Percentiles rank a stretch among this genome's conserved stretches.
Evolutionary conservation across 2,797 vertebrate genomes (phyloP).

Genomic region (Platyrinchus mystaceus): DNA sequence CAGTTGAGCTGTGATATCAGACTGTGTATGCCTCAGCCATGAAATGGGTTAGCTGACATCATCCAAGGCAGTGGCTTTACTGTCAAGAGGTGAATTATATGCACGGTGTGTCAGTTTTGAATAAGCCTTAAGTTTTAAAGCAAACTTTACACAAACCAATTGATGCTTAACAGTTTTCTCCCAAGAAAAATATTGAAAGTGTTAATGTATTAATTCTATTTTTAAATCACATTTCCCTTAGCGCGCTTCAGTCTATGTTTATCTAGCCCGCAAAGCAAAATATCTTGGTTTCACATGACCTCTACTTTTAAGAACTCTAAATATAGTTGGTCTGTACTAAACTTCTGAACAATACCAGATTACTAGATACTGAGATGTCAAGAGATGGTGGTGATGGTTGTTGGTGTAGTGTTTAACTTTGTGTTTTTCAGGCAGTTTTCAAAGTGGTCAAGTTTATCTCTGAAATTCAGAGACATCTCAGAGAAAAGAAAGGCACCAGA

Average conservation of each 20-base stretch:
- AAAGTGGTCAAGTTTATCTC: neutral
- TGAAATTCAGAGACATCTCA: neutral
- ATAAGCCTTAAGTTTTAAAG: neutral
- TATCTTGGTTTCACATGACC: neutral
- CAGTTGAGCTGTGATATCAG: neutral
- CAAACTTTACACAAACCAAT: neutral
- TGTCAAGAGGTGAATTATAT: neutral
- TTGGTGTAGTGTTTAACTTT: neutral
- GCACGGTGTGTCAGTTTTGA: neutral
- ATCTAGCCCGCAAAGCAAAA: neutral
- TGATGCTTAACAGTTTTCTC: neutral
- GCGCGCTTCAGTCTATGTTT: neutral
- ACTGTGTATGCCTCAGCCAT: neutral
- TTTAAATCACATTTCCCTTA: neutral
- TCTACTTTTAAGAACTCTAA: neutral
- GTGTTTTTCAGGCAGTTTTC: neutral
- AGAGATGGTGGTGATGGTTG: neutral
- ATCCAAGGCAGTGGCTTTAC: neutral
- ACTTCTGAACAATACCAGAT: neutral
- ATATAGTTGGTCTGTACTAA: neutral
- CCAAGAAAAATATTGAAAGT: neutral
- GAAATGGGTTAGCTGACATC: neutral
- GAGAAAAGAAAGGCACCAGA: neutral
- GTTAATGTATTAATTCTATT: neutral
- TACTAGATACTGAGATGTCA: neutral